Evolutionary conservation across 2,888 invertebrate genomes (phyloP).

Genomic region (Tipula confusa): DNA sequence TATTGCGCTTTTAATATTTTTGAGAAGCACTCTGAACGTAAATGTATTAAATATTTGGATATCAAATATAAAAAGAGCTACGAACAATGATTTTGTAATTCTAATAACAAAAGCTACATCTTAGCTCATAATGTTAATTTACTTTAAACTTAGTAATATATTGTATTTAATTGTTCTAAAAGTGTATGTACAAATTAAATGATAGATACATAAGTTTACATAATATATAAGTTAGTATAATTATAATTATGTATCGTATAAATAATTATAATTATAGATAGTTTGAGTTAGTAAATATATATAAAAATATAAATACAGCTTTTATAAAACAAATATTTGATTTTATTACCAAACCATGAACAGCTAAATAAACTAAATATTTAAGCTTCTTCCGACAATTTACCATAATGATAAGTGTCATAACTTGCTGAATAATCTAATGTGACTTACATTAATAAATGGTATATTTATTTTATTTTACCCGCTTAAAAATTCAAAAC

Average conservation of each 20-base stretch:
- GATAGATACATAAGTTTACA: not conserved
- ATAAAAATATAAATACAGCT: not conserved
- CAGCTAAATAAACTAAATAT: not conserved
- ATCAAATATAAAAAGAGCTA: not conserved
- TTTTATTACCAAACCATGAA: not conserved
- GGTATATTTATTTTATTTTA: not conserved
- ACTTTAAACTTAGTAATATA: not conserved
- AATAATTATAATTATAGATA: not conserved
- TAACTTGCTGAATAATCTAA: not conserved
- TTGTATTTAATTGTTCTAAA: not conserved
- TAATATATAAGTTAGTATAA: not conserved
- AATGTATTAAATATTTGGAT: not conserved
- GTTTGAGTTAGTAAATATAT: not conserved
- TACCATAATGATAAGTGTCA: not conserved
- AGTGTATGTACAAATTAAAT: no score
- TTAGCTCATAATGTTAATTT: not conserved
- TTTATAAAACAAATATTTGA: not conserved
- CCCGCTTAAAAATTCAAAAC: not conserved
- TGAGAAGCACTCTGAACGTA: not conserved
- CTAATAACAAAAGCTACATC: not conserved
- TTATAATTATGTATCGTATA: not conserved
- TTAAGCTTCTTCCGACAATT: not conserved
- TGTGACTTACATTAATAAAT: not conserved
- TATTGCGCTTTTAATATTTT: not conserved
- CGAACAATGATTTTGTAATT: not conserved